These are phyloP conservation scores for Sympetrum striolatum DNA, from an alignment of 2,888 invertebrate genomes.

Conservation along the genomic window DNA sequence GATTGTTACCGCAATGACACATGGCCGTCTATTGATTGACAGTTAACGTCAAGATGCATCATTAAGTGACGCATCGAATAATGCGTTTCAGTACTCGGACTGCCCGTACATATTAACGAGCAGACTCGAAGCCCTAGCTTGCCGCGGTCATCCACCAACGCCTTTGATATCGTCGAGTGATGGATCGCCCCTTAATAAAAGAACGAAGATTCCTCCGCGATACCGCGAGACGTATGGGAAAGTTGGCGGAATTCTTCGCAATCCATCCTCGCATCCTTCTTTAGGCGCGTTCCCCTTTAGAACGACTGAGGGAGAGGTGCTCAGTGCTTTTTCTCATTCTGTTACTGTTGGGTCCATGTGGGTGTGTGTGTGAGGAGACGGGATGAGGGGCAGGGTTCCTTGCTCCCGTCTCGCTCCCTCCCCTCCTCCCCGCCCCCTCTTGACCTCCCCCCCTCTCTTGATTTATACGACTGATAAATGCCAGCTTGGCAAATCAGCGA, in stretches of 20 bases:
- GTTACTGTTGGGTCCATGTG: conserved; percentile 1
- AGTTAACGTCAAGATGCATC: too few species aligned
- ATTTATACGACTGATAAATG: conserved; percentile 35
- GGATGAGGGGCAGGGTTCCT: conserved; percentile 17
- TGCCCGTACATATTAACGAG: too few species aligned
- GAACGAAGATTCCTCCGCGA: too few species aligned
- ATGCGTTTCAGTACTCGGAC: too few species aligned
- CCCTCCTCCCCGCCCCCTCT: not conserved
- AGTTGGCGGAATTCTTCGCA: not conserved
- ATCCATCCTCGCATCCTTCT: not conserved
- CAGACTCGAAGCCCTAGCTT: too few species aligned
- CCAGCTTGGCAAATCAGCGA: conserved; percentile 35
- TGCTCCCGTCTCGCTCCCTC: conserved; percentile 8
- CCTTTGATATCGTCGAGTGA: not conserved
- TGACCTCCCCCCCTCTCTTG: not conserved
- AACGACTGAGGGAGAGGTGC: not conserved
- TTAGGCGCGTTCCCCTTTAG: not conserved
- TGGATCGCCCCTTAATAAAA: too few species aligned
- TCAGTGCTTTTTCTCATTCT: not conserved
- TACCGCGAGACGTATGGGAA: too few species aligned
- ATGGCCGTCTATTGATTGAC: too few species aligned
- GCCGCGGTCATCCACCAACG: not conserved
- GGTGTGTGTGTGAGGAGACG: not conserved
- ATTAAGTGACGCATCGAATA: too few species aligned
- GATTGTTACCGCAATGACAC: too few species aligned